A percentile compares a stretch with the other conserved stretches of the same genome.
phyloP scores from a whole-genome alignment of 1,140 invertebrate genomes.

The Dolichoris vasculosae region DNA sequence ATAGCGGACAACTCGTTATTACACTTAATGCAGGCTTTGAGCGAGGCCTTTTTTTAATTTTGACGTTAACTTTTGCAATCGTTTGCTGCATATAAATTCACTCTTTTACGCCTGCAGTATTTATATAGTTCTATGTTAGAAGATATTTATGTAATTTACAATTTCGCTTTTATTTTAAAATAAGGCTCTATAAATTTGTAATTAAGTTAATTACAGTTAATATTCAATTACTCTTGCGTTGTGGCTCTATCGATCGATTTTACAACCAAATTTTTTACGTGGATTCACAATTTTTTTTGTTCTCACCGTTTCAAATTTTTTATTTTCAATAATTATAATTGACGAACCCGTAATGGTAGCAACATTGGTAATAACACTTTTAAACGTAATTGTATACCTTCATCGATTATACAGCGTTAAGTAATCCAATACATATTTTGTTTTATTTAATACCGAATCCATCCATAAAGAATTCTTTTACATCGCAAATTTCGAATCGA shows the following conservation, averaged over 20 bases:
- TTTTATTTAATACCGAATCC: too few species aligned
- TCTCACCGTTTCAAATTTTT: too few species aligned
- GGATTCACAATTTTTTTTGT: too few species aligned
- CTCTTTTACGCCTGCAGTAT: neutral
- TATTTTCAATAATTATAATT: too few species aligned
- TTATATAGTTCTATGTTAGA: neutral
- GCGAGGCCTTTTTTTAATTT: neutral
- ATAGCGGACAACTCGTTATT: constrained; percentile 18
- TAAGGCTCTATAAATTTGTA: neutral
- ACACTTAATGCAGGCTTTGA: constrained; percentile 28
- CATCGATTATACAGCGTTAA: too few species aligned
- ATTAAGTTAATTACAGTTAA: neutral
- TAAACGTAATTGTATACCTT: too few species aligned
- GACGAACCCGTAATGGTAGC: too few species aligned
- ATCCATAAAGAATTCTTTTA: too few species aligned
- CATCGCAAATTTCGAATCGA: too few species aligned
- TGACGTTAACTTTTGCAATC: neutral
- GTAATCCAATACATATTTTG: too few species aligned
- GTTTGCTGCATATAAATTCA: neutral
- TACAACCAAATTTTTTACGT: neutral
- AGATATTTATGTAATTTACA: neutral
- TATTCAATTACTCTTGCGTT: neutral
- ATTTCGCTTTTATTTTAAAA: neutral
- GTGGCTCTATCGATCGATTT: neutral
- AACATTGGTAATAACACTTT: too few species aligned